Conservation (phyloP, 2,113 vertebrate genomes). For the Petrocephalus zakoni region DNA sequence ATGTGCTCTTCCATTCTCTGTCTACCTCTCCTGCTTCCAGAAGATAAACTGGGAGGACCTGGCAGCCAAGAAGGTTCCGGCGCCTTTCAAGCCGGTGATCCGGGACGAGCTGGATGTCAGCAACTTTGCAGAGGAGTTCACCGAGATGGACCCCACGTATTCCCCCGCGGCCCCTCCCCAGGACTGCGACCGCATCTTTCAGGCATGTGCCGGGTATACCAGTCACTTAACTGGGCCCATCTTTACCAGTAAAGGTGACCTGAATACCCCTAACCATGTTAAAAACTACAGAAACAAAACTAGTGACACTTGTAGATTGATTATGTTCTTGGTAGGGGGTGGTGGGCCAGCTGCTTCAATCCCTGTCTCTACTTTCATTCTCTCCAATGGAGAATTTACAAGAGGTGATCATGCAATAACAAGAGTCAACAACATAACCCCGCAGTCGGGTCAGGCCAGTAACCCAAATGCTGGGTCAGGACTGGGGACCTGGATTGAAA, state of each 20-base stretch:
- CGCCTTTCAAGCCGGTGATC: slow-evolving; percentile 92
- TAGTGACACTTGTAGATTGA: background rate
- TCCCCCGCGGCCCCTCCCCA: slow-evolving; percentile 90
- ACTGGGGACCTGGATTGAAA: too few relatives aligned
- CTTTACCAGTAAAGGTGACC: background rate
- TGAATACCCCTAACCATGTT: background rate
- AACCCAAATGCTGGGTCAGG: background rate
- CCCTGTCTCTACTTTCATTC: background rate
- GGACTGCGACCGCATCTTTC: slow-evolving; percentile 90
- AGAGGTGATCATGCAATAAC: background rate
- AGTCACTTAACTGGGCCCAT: background rate
- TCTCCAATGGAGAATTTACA: background rate
- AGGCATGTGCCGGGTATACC: slow-evolving; percentile 62
- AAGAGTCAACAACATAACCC: background rate
- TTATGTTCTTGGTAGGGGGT: background rate
- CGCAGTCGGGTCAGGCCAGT: background rate
- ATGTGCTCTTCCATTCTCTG: background rate
- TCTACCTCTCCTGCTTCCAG: slow-evolving; percentile 54
- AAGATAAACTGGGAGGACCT: slow-evolving; percentile 94
- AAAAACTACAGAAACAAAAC: background rate
- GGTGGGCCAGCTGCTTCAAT: background rate
- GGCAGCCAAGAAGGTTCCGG: slow-evolving; percentile 83
- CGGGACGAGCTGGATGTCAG: slow-evolving; percentile 92
- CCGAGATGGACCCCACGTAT: slow-evolving; percentile 96
- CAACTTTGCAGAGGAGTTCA: slow-evolving; percentile 97